phyloP scores from a whole-genome alignment of 1,140 invertebrate genomes.

The Theocolax elegans region DNA sequence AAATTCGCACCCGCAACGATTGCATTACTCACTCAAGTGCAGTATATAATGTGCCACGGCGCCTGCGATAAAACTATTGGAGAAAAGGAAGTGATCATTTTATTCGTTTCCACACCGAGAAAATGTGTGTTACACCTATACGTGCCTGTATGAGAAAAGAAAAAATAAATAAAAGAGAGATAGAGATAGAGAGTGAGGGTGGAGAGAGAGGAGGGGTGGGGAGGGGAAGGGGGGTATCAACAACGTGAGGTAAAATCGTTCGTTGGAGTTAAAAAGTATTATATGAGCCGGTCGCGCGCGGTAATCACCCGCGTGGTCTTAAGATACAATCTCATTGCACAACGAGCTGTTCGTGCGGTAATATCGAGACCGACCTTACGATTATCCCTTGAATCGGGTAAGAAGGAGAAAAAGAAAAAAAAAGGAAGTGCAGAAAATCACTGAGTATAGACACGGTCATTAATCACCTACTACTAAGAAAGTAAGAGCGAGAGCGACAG shows the following conservation, averaged over 20 bases:
- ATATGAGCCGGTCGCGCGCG: constrained; percentile 4
- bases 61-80: no score
- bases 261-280: neutral
- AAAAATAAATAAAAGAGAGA: no score
- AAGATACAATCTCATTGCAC: constrained; percentile 28
- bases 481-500: no score
- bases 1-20: no score
- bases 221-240: neutral
- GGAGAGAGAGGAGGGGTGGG: neutral
- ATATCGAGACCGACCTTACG: neutral
- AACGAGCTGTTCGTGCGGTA: neutral
- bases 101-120: no score
- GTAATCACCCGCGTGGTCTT: neutral
- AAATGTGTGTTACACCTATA: no score
- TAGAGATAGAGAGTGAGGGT: no score
- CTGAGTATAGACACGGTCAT: constrained; percentile 4
- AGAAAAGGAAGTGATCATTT: no score
- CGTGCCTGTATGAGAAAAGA: no score
- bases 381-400: neutral
- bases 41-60: no score
- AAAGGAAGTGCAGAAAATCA: constrained; percentile 16
- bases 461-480: constrained; percentile 4
- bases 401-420: neutral
- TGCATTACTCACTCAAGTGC: no score
- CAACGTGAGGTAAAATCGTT: constrained; percentile 6